Evolutionary conservation across 2,113 vertebrate species (phyloP), one percentile per base, ranked within the genome.

Genomic region (Myrmecophaga tridactyla): DNA sequence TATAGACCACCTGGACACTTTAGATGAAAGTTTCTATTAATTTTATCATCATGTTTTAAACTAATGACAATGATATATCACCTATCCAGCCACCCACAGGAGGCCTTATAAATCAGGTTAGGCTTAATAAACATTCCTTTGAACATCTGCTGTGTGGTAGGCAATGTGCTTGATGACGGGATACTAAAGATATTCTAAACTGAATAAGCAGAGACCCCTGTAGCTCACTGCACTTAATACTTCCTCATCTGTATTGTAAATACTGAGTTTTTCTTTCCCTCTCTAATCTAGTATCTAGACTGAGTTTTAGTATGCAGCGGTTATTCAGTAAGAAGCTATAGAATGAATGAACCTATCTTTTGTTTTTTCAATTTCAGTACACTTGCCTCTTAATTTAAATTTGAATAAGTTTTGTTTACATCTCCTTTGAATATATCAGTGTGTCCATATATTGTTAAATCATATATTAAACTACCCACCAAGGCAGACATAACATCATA

Each of bases 91-190:
- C 56, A 41, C 11, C 46, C 46, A 48, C 39, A 46, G 63, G 58
- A 51, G 18, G 67, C 82, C 53, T 56, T 88, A 27, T 72, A 31
- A 78, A 48, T 34, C 76, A 63, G 56, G 5, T 78, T 91, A 58
- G 60, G 23, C 70, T 91, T 86, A 81, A 81, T 80, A 80, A 60
- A 62, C 41, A 89, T 89, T 56, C 27, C 72, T 94, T 90, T 72
- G 20, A 78, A 77, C 46, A 48, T 48, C 46, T 48, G 46, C 46
- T 48, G 7, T 48, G 46, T 48, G 46, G 46, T 11, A 48, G 78
- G 21, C 53, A 69, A 27, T 39, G 20, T 69, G 23, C 62, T 69
- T 56, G 70, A 51, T 76, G 31, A 58, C 31, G 46, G 63, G 20
- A 7, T 15, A 21, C 76, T 69, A 76, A 67, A 27, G 41, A 69